Base-by-base conservation (phyloP, 2,888 invertebrate species). In the Pocota personata region DNA sequence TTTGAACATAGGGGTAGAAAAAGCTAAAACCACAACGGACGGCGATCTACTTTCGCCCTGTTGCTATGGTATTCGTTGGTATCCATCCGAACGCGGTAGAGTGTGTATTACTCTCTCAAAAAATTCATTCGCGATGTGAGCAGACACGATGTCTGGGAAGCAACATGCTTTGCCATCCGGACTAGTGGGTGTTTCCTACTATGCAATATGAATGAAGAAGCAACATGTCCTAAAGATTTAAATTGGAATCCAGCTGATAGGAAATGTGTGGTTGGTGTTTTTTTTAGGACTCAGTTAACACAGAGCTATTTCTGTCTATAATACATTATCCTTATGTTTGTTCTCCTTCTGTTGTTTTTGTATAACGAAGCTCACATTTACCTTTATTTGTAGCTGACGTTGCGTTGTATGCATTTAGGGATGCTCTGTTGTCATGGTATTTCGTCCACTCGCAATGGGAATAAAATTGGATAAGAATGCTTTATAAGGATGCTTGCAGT, bases 101-200 rank as follows among this genome's bases (percentile, higher is more conserved):
- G 14, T 12, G 12, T 35, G 1, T 12, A 19, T 14, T 32, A 21
- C 10, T 5, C 19, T 14, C 6, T n/a, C 16, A 40, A 8, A 30
- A 10, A 8, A 21, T 24, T 37, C 24, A 21, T 24, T 37, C 24
- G 1, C 21, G 21, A 50, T 27, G 7, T 12, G 37, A 43, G 69
- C 32, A 75, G 83, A 79, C 83, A 40, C 21, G 16, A 24, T 69
- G 83, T 84, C 83, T 84, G 64, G 62, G 79, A 79, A 79, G 75
- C 69, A 79, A 79, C 79, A 79, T 69, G 78, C 83, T 78, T 16
- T 78, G 16, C 6, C 60, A 46, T n/a, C 58, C 48, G 40, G 58
- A 19, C 5, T 10, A 40, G n/a, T 14, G 12, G 57, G 16, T n/a
- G 10, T 12, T 16, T 21, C 12, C 19, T 14, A 16, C 37, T 4